Base-by-base conservation (phyloP, 2,797 vertebrate genomes). In the Huso huso region DNA sequence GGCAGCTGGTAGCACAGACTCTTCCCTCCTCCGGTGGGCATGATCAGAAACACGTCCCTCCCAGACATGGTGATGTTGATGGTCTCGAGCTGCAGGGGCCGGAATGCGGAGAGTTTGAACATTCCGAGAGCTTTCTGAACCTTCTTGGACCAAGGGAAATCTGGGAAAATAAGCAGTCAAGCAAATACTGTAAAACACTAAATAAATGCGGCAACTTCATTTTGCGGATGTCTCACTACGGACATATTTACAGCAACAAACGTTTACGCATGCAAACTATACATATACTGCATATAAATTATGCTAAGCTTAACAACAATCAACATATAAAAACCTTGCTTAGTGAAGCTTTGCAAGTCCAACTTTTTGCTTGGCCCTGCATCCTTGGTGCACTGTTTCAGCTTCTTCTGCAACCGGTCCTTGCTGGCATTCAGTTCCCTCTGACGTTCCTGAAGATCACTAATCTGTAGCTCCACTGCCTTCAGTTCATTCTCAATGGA, bases 1-100 rank as follows among this genome's bases (percentile, higher is more conserved):
- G 96, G 94, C 51, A 99, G 84, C 84, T 99, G 95, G 76, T 94
- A 99, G 74, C 96, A 99, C 61, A 99, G 88, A 67, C 96, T 99
- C 74, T 99, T 99, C 3, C 96, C 96, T 62, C 94, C 86, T 48
- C 96, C 96, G 0, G 96, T 99, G 0, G 96, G 96, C 96, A 99
- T 98, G 49, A 99, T 93, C 48, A 99, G 83, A 79, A 96, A 98
- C 37, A 97, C 67, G 63, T 99, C 95, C 79, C 79, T 90, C 55
- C 90, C 89, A 0, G 91, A 87, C 93, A 99, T 86, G 15, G 86
- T 92, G 66, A 92, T 92, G 61, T 99, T 99, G 70, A 98, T 80
- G 37, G 94, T 91, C 75, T 92, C 90, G 48, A 93, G 84, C 74
- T 99, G 96, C 66, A 99, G 86, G 0, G 89, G 79, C 51, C 96